Evolutionary conservation across 2,797 vertebrate genomes (phyloP), one percentile per base, ranked within the genome.

Genomic region (Percopsis omiscomaycus): DNA sequence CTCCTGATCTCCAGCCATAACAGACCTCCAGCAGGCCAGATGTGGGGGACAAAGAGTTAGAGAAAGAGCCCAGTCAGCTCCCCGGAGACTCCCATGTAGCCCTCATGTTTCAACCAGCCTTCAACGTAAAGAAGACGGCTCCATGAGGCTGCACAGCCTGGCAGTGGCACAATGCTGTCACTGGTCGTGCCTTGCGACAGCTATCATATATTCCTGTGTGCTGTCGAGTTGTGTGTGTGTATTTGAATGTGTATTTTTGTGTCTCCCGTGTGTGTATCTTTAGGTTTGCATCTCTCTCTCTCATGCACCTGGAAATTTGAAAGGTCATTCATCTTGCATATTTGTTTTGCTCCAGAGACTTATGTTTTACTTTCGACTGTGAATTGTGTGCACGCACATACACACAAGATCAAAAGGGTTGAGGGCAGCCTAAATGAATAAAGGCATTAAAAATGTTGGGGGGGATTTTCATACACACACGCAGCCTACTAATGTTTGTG

Each of bases 41-140:
- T 86, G 81, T 87, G 54, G 51, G 32, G 77, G 70, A 76, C 79
- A 69, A 2, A 13, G 80, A 86, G 82, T 82, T 82, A 89, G 68
- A 78, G 87, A 86, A 61, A 71, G 88, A 91, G 80, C 71, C 76
- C 72, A 60, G 70, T 81, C 84, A 83, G 82, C 74, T 52, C 69
- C 68, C 73, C 22, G 32, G 77, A 78, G 81, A 84, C 49, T 53
- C 68, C 58, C 47, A 61, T 64, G 64, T 73, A 71, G 82, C 75
- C 71, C 73, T 80, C 61, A 69, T 75, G 71, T 83, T 78, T 84
- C 81, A 79, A 74, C 4, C 1, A 37, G 47, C 82, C 69, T 64
- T 77, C 77, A 73, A 49, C 67, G 45, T 55, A 49, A 53, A 64
- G 75, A 66, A 75, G 75, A 74, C 37, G 73, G 69, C 68, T 77